Percentiles rank a stretch among this genome's conserved stretches.
Evolutionary conservation across 1,140 invertebrate species (phyloP).

Genomic region (Lanistes nyassanus): DNA sequence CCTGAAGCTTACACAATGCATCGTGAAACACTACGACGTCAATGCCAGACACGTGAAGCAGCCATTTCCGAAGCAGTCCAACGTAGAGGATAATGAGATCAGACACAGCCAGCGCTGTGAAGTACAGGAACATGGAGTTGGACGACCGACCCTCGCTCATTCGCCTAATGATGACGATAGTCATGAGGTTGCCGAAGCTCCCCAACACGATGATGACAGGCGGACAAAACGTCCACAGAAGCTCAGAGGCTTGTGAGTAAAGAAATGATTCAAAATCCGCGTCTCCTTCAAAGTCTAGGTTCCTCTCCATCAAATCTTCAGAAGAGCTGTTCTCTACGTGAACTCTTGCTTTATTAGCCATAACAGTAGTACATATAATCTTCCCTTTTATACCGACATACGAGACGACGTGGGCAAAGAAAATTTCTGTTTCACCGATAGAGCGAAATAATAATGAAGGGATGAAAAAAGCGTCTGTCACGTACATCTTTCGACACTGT

Average conservation of each 20-base stretch:
- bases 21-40: constrained; percentile 31
- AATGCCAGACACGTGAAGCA: constrained; percentile 24
- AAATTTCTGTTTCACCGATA: no score
- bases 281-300: no score
- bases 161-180: constrained; percentile 30
- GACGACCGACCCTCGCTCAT: constrained; percentile 15
- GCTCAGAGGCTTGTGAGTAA: not conserved
- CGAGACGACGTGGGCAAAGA: no score
- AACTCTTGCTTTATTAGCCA: no score
- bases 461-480: no score
- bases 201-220: constrained; percentile 40
- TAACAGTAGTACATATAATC: no score
- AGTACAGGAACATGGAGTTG: not conserved
- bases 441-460: no score
- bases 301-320: no score
- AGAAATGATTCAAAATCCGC: no score
- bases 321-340: no score
- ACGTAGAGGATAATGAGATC: constrained; percentile 32
- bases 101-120: constrained; percentile 27
- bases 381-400: no score
- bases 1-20: constrained; percentile 25
- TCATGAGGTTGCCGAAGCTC: constrained; percentile 39
- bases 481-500: no score
- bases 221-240: constrained; percentile 21
- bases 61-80: constrained; percentile 37